Evolutionary conservation across 2,888 invertebrate genomes (phyloP), one percentile per base, ranked within the genome.

Genomic region (Ephialtes manifestator): DNA sequence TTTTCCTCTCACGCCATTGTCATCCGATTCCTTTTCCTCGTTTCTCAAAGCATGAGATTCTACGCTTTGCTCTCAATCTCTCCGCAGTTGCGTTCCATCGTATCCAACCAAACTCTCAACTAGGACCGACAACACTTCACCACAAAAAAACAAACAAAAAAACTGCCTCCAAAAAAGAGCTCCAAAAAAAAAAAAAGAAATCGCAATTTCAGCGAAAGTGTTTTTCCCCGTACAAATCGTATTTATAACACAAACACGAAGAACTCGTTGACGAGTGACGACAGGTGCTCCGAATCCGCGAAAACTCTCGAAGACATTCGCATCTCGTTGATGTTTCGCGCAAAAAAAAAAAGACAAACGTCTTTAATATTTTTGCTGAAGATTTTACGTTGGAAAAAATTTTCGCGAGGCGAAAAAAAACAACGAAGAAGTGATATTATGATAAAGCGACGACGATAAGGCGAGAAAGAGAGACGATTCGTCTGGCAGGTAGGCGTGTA

Each of bases 401-500:
- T 8, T n/a, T 1, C 11, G 3, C 1, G 4, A 24, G n/a, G 11
- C 8, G 43, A 20, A 51, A 43, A 39, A 15, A 43, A 11, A 8
- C 4, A 35, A 35, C 35, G 4, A 7, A 51, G 51, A 18, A 4
- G 48, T 4, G 13, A n/a, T 15, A n/a, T 5, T 13, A 11, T 13
- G 55, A 55, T 55, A 55, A 10, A 24, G 55, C 55, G 24, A 70
- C 55, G 24, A 70, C 51, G 35, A 65, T 35, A 48, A 4, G 58
- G 28, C 15, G 39, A 53, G 58, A 67, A n/a, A n/a, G 55, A 58
- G 72, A 68, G 72, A 81, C 75, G 84, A 72, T 81, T 81, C 65
- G 85, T 39, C 70, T 85, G 76, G 82, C 85, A 82, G 85, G 82
- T 85, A 85, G 85, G 85, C 85, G 85, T 85, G 85, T 85, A 76